These are phyloP conservation scores for Apodemia duryi DNA, from an alignment of 2,888 invertebrate species.

Conservation along the genomic window DNA sequence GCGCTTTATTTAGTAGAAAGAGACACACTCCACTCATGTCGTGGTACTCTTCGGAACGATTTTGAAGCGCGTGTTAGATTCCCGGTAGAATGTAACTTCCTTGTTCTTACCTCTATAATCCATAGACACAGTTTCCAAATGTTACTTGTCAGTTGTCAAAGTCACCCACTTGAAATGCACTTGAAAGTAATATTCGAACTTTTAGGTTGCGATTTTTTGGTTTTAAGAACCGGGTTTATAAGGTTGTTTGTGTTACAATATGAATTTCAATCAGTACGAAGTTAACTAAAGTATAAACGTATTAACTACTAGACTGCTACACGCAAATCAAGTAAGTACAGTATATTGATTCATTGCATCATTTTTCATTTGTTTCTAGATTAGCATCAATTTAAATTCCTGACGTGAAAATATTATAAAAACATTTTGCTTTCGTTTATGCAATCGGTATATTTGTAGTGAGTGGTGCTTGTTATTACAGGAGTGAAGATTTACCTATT, in stretches of 20 bases:
- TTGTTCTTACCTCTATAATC: no score
- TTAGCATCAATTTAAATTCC: constrained; percentile 20
- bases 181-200: neutral
- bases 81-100: no score
- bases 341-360: constrained; percentile 36
- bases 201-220: constrained; percentile 1
- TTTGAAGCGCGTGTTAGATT: no score
- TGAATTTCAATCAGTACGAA: neutral
- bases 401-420: constrained; percentile 9
- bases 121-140: neutral
- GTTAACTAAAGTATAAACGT: neutral
- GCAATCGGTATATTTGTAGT: constrained; percentile 32
- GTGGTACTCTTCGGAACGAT: no score
- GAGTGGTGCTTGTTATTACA: constrained; percentile 61
- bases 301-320: neutral
- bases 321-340: constrained; percentile 33
- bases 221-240: neutral
- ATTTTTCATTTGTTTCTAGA: constrained; percentile 46
- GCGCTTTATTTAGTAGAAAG: no score
- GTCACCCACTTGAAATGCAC: neutral
- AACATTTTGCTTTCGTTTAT: constrained; percentile 2
- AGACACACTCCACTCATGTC: no score
- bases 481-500: constrained; percentile 38
- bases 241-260: constrained; percentile 1
- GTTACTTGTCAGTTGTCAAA: constrained; percentile 13